Evolutionary conservation across 2,888 invertebrate species (phyloP), one percentile per base, ranked within the genome.

Genomic region (Acanthopleura granulata): DNA sequence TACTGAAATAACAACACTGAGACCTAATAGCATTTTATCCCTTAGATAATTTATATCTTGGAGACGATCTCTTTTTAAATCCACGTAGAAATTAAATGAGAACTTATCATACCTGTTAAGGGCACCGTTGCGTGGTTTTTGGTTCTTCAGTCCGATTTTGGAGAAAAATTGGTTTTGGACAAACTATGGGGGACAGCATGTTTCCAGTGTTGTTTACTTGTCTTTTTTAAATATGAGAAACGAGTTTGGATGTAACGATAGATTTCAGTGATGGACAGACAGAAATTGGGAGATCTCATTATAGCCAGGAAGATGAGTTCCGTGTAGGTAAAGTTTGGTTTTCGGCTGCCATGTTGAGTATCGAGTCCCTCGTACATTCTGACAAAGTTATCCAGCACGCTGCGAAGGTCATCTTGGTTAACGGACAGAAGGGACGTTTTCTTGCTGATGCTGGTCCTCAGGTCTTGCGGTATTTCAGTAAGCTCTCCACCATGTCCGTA

Each of bases 131-230:
- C 66, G 14, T 14, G n/a, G 22, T 14, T 62, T 62, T 22, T 62
- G 66, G 14, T 62, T 62, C 12, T 62, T 83, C 14, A 83, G 80
- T 1, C 80, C 75, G 22, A 85, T 85, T 75, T 85, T 85, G 29
- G 82, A 78, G 75, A 85, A 85, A 72, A 85, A 72, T 83, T 81
- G n/a, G 85, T 85, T 71, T 85, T 85, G 14, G 84, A 84, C 62
- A 85, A 76, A 61, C 84, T 85, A 74, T 85, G 85, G 62, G 84
- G 78, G 1, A 84, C 82, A 14, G 85, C 85, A 72, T 85, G 84
- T 57, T 81, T 83, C 85, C 85, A 85, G 74, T 84, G 83, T 73
- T 81, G 79, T 0, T 83, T 77, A 15, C 79, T 80, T 1, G 82
- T 81, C n/a, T 79, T 78, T 69, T 79, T 76, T 77, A 82, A 84